A percentile compares a stretch with the other conserved stretches of the same genome.
phyloP scores from a whole-genome alignment of 2,888 invertebrate genomes.

The Hyposoter dolosus region DNA sequence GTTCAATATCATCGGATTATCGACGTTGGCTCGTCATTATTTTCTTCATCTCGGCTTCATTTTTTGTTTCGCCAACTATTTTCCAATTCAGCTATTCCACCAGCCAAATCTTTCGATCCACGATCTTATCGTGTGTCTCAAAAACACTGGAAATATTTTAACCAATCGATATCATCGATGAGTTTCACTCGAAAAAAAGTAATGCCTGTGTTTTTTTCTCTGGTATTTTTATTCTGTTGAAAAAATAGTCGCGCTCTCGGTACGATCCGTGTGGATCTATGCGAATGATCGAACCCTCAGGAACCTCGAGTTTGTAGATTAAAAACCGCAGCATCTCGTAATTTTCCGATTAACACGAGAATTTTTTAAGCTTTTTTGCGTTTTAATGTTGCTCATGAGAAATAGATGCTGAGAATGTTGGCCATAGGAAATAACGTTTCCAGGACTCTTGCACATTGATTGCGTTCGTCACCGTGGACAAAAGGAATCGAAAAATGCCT shows the following conservation, averaged over 20 bases:
- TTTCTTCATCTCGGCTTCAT: conserved; percentile 13
- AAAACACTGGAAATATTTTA: not conserved
- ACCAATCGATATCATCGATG: not conserved
- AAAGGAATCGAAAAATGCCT: too few relatives aligned
- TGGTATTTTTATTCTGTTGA: not conserved
- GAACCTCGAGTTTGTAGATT: not conserved
- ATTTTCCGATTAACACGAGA: not conserved
- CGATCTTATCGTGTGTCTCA: not conserved
- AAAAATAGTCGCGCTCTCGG: not conserved
- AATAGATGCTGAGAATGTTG: not conserved
- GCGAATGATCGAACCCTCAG: conserved; percentile 12
- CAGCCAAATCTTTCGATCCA: not conserved
- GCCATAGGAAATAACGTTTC: not conserved
- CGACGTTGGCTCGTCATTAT: conserved; percentile 40
- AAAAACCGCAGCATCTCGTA: conserved; percentile 9
- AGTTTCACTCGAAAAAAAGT: not conserved
- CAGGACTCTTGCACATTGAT: not conserved
- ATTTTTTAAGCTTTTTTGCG: not conserved
- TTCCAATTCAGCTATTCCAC: conserved; percentile 46
- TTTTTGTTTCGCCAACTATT: conserved; percentile 43
- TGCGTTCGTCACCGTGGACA: too few relatives aligned
- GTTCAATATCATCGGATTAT: conserved; percentile 68
- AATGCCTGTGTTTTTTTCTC: not conserved
- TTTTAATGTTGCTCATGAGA: not conserved
- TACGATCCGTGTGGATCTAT: not conserved